Conservation (phyloP, 1,140 invertebrate species). For the Drosophila pruinosa region DNA sequence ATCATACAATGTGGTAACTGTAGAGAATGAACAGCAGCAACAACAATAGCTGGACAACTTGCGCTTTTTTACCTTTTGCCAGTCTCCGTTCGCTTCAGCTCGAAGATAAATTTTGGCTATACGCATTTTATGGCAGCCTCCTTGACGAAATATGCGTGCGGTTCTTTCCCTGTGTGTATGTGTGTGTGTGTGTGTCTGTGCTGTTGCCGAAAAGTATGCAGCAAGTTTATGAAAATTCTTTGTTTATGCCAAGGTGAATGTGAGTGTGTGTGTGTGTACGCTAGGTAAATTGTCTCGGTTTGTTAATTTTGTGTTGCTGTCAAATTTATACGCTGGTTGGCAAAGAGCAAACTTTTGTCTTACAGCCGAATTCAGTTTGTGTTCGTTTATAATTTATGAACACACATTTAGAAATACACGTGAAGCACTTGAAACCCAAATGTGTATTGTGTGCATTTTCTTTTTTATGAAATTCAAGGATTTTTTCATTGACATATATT, state of each 20-base stretch:
- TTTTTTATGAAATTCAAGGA: not conserved
- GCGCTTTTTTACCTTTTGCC: conserved; percentile 4
- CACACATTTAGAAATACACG: conserved; percentile 48
- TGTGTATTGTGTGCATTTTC: not conserved
- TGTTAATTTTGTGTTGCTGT: conserved; percentile 74
- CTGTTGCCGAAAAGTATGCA: conserved; percentile 54
- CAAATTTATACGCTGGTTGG: conserved; percentile 79
- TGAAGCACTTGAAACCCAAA: conserved; percentile 16
- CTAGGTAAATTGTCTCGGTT: conserved; percentile 67
- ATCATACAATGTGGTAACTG: conserved; percentile 42
- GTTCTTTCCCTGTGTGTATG: conserved; percentile 28
- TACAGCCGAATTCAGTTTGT: conserved; percentile 51
- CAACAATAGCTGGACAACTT: conserved; percentile 16
- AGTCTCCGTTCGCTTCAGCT: not conserved
- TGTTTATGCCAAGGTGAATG: conserved; percentile 53
- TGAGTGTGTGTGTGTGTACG: conserved; percentile 3
- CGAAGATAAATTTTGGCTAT: conserved; percentile 66
- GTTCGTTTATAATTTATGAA: conserved; percentile 71
- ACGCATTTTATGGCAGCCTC: conserved; percentile 53
- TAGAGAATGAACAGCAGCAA: not conserved
- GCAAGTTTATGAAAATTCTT: conserved; percentile 79
- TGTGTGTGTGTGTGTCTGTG: conserved; percentile 11
- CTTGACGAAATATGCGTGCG: conserved; percentile 75
- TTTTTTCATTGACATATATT: not conserved
- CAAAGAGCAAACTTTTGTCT: conserved; percentile 53